Base-by-base conservation (phyloP, 2,113 vertebrate species). In the Prietella phreatophila region DNA sequence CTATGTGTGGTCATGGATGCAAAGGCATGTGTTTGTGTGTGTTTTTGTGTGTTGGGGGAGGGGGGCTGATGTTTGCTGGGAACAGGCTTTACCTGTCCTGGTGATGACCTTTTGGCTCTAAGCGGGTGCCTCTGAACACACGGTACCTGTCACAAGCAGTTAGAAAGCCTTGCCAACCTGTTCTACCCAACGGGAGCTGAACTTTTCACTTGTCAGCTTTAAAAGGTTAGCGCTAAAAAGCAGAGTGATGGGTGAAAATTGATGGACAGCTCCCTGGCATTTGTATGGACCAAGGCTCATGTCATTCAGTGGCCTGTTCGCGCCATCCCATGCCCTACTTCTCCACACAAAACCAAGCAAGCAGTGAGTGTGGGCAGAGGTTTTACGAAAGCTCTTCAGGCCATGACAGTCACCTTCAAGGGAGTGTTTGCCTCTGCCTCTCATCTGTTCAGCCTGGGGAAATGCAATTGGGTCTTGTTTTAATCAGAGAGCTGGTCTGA, bases 151-250 rank as follows among this genome's bases (percentile, higher is more conserved):
- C 96, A 97, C 90, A 96, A 96, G 93, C 93, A 92, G 96, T 97
- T 97, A 97, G 93, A 94, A 89, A 93, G 91, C 75, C 56, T 89
- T 94, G 91, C 93, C 36, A 94, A 95, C 94, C 92, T 95, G 93
- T 95, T 91, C 94, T 94, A 93, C 96, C 96, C 93, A 93, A 94
- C 84, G 86, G 91, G 91, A 94, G 91, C 91, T 96, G 95, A 96
- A 96, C 95, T 95, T 96, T 95, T 95, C 94, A 94, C 93, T 96
- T 97, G 96, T 96, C 96, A 96, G 96, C 96, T 95, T 95, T 94
- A 92, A 97, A 98, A 97, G 96, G 96, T 97, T 97, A 96, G 95
- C 90, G 30, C 91, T 94, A 90, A 93, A 94, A 95, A 92, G 94
- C 91, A 93, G 92, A 93, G 91, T 93, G 94, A 88, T 89, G 91